phyloP scores from a whole-genome alignment of 2,888 invertebrate species.

The Amiota mariae region DNA sequence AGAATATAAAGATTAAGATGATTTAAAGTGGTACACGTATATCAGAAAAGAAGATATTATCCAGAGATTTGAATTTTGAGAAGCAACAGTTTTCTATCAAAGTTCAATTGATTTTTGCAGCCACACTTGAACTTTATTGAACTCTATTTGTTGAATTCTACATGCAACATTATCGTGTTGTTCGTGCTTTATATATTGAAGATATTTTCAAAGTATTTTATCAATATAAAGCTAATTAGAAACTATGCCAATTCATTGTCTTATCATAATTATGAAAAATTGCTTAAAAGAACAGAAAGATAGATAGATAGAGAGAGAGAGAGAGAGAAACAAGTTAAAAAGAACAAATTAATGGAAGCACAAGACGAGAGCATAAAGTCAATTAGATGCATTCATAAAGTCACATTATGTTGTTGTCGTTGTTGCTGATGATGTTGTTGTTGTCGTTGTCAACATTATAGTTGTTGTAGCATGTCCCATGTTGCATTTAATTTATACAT shows the following conservation, averaged over 20 bases:
- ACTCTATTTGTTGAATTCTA: too few relatives aligned
- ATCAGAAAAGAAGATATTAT: too few relatives aligned
- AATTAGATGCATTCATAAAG: constrained; percentile 3
- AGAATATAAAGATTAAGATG: too few relatives aligned
- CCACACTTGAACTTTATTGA: too few relatives aligned
- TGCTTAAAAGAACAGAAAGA: not conserved
- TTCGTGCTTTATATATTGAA: too few relatives aligned
- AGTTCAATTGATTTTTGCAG: too few relatives aligned
- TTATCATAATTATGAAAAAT: not conserved
- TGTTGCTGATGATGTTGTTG: not conserved
- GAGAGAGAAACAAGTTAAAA: not conserved
- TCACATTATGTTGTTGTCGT: not conserved
- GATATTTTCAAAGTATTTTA: too few relatives aligned
- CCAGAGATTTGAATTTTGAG: too few relatives aligned
- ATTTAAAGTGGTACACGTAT: too few relatives aligned
- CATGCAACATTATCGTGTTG: too few relatives aligned
- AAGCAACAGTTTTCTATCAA: too few relatives aligned
- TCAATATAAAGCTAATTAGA: not conserved
- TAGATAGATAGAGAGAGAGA: too few relatives aligned
- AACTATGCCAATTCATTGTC: not conserved
- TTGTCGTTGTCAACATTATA: not conserved
- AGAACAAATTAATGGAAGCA: not conserved
- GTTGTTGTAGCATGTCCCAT: not conserved
- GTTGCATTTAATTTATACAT: constrained; percentile 17
- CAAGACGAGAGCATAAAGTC: not conserved